phyloP scores from a whole-genome alignment of 2,113 vertebrate genomes.

The Theropithecus gelada region DNA sequence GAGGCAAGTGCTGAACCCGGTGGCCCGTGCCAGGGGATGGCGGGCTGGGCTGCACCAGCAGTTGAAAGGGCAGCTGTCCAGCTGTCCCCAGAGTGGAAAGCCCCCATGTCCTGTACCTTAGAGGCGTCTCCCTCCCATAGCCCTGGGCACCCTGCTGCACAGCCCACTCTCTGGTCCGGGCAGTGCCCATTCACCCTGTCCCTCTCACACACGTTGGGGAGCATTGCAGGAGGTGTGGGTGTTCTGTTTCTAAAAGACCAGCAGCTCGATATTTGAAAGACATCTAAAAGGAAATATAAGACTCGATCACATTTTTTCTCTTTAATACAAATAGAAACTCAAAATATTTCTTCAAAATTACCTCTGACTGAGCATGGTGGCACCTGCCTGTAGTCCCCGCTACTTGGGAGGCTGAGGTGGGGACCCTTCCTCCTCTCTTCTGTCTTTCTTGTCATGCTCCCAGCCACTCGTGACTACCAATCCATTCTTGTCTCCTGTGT shows the following conservation, averaged over 20 bases:
- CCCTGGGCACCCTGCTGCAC: accelerated
- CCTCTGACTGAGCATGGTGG: neutral
- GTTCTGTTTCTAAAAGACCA: neutral
- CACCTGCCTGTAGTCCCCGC: neutral
- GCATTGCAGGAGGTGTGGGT: accelerated
- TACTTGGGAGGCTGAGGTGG: neutral
- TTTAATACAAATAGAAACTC: neutral
- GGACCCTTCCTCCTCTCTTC: neutral
- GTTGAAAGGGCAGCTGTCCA: neutral
- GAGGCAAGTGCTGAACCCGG: too few relatives aligned
- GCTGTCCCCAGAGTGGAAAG: too few relatives aligned
- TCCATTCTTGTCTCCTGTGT: neutral
- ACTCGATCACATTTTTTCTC: neutral
- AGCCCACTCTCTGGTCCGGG: neutral
- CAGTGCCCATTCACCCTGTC: neutral
- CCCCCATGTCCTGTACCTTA: too few relatives aligned
- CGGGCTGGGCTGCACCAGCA: neutral
- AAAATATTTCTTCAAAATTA: neutral
- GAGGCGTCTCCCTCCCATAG: neutral
- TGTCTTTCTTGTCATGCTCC: neutral
- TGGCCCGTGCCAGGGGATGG: accelerated
- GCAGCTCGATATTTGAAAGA: neutral
- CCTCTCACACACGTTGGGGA: accelerated
- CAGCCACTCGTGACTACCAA: neutral
- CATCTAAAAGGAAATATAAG: neutral